Conservation (phyloP, 2,797 vertebrate genomes). For the Myiotriccus ornatus region DNA sequence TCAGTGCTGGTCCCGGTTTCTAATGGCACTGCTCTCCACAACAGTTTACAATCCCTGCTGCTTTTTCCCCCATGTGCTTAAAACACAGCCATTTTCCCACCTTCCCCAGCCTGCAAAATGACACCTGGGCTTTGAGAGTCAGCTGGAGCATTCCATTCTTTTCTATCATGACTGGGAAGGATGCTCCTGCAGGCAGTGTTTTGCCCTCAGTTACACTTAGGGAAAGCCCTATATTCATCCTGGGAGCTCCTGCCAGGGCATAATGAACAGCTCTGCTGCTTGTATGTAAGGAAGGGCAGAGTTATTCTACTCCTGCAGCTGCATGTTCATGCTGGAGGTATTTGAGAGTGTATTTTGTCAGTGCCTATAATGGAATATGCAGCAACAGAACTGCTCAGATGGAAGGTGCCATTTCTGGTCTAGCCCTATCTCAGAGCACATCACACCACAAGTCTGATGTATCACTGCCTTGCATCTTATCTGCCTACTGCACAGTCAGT, state of each 20-base stretch:
- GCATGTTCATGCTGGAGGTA: neutral
- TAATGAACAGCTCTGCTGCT: neutral
- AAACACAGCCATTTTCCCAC: neutral
- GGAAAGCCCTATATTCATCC: neutral
- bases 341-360: neutral
- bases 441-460: neutral
- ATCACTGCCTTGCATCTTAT: neutral
- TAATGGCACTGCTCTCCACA: neutral
- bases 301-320: neutral
- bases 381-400: neutral
- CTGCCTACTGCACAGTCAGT: neutral
- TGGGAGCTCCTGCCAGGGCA: neutral
- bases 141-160: neutral
- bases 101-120: neutral
- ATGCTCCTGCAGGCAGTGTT: neutral
- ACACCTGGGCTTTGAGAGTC: neutral
- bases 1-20: fast-evolving
- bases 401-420: neutral
- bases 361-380: fast-evolving
- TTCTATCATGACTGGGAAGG: fast-evolving
- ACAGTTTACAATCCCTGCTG: neutral
- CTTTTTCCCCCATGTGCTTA: neutral
- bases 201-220: neutral
- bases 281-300: neutral
- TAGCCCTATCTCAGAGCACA: neutral